These are phyloP conservation scores for Apogon hyalosoma DNA, from an alignment of 2,797 vertebrate genomes.

Conservation along the genomic window DNA sequence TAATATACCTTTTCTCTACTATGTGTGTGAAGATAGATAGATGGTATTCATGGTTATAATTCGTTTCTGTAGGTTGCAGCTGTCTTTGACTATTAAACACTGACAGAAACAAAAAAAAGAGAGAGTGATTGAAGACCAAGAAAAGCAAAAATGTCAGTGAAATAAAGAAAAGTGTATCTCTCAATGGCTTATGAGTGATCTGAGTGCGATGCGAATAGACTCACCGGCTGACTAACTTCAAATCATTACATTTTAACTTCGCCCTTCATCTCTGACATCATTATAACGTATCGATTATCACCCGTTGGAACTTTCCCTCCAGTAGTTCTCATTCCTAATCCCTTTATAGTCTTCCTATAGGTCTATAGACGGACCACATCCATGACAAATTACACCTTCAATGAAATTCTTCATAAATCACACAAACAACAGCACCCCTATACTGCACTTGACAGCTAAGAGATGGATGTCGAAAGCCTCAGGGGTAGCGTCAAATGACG, in stretches of 20 bases:
- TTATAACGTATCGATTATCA: conserved; percentile 79
- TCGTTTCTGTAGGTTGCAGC: conserved; percentile 26
- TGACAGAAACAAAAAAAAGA: conserved; percentile 37
- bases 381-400: conserved; percentile 84
- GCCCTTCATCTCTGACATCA: conserved; percentile 70
- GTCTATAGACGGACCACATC: conserved; percentile 50
- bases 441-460: conserved; percentile 82
- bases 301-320: conserved; percentile 7
- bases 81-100: conserved; percentile 45
- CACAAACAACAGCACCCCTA: conserved; percentile 73
- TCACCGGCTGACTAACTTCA: conserved; percentile 69
- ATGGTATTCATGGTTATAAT: conserved; percentile 25
- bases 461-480: conserved; percentile 85
- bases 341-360: conserved; percentile 29
- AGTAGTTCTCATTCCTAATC: conserved; percentile 28
- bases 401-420: conserved; percentile 88
- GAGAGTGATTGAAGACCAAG: conserved; percentile 9
- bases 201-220: conserved; percentile 80
- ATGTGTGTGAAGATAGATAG: not conserved
- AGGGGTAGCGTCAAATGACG: conserved; percentile 77
- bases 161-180: conserved; percentile 64
- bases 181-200: conserved; percentile 70
- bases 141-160: conserved; percentile 19
- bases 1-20: conserved; percentile 6
- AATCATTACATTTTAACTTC: conserved; percentile 84